A percentile compares a stretch with the other conserved stretches of the same genome.
These are phyloP conservation scores for Ramphastos sulfuratus DNA, from an alignment of 2,113 vertebrate genomes.

Conservation along the genomic window DNA sequence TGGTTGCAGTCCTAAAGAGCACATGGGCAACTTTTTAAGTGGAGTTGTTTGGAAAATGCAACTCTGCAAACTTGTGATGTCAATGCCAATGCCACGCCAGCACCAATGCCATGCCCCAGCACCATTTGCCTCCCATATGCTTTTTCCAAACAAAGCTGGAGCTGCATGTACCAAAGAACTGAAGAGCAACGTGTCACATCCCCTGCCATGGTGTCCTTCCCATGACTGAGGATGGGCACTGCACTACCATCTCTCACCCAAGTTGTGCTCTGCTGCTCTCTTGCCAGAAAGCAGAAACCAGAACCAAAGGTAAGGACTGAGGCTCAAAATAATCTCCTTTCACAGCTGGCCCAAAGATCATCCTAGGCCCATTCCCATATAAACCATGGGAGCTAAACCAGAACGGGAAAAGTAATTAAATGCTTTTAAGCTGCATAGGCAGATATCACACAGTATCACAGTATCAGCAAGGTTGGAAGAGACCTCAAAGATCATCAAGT, in stretches of 20 bases:
- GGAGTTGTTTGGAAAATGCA: background rate
- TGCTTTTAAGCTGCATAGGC: background rate
- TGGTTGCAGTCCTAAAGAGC: background rate
- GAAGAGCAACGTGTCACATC: background rate
- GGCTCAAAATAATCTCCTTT: background rate
- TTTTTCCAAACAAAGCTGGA: background rate
- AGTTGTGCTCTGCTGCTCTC: background rate
- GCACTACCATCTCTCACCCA: background rate
- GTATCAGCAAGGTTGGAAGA: too few relatives aligned
- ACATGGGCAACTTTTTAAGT: background rate
- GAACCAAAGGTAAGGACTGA: background rate
- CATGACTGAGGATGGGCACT: background rate
- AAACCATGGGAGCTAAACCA: background rate
- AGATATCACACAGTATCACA: too few relatives aligned
- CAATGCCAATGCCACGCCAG: background rate
- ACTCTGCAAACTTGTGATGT: accelerated
- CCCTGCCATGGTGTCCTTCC: background rate
- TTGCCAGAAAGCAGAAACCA: background rate
- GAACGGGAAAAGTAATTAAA: background rate
- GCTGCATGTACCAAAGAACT: background rate
- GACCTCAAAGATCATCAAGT: too few relatives aligned
- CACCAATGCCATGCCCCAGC: background rate
- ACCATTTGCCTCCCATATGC: background rate
- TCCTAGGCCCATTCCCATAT: background rate
- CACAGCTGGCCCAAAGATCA: background rate